A percentile compares a stretch with the other conserved stretches of the same genome.
phyloP scores from a whole-genome alignment of 2,797 vertebrate species.

The Myotis daubentonii region DNA sequence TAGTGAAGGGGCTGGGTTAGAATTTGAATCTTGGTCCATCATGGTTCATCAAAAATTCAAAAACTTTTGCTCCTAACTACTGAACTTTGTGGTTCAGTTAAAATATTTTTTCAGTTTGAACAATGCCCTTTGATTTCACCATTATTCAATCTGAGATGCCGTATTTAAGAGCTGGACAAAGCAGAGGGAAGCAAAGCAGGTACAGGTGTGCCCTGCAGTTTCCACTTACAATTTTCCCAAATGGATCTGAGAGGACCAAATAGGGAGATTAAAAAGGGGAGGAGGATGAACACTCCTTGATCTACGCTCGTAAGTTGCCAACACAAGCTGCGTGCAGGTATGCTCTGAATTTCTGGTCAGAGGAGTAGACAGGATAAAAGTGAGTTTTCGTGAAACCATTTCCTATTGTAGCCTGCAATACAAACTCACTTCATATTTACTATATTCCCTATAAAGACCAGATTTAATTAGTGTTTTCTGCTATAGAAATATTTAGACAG shows the following conservation, averaged over 20 bases:
- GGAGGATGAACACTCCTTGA: background rate
- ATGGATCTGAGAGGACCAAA: background rate
- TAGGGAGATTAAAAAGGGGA: background rate
- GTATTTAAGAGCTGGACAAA: slow-evolving; percentile 47
- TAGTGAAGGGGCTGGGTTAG: slow-evolving; percentile 9
- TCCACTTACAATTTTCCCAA: slow-evolving; percentile 37
- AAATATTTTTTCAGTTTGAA: slow-evolving; percentile 37
- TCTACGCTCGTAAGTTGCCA: background rate
- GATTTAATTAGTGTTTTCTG: slow-evolving; percentile 56
- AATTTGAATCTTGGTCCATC: background rate
- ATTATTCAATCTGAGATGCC: slow-evolving; percentile 50
- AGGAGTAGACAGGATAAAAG: background rate
- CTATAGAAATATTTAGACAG: slow-evolving; percentile 65
- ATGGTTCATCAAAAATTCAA: background rate
- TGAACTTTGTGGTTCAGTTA: background rate
- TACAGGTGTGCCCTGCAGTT: slow-evolving; percentile 46
- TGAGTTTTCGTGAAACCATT: slow-evolving; percentile 21
- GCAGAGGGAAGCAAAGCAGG: slow-evolving; percentile 25
- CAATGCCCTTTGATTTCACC: slow-evolving; percentile 44
- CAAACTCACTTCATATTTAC: slow-evolving; percentile 63
- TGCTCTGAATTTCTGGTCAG: background rate
- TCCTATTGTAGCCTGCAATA: slow-evolving; percentile 31
- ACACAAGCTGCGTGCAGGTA: background rate
- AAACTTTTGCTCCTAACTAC: slow-evolving; percentile 18
- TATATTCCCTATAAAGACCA: slow-evolving; percentile 60